Evolutionary conservation across 2,797 vertebrate species (phyloP), one percentile per base, ranked within the genome.

Genomic region (Tadarida brasiliensis): DNA sequence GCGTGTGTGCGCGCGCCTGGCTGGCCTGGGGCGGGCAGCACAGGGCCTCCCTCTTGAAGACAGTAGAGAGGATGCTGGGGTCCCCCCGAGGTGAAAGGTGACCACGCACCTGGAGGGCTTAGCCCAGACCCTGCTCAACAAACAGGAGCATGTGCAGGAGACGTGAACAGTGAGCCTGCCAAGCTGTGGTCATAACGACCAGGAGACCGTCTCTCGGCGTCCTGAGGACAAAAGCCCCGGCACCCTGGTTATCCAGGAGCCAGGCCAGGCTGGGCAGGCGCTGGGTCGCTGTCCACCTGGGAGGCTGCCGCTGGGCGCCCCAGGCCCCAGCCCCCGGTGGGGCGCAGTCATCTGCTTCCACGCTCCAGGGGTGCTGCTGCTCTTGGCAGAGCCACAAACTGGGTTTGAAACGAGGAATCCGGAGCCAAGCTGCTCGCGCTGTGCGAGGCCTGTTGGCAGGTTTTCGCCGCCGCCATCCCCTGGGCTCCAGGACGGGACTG

Each of bases 321-420:
- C 26, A 11, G 44, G 76, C 91, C 67, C 94, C 51, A 19, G 56
- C 83, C 86, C 4, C 11, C 33, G 54, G 47, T 19, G 1, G 44
- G 65, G 61, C 15, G 83, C 30, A 68, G 54, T 93, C 93, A 97
- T 87, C 81, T 0, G 44, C 95, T 97, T 91, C 95, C 78, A 54
- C 30, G 90, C 93, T 80, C 96, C 51, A 19, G 85, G 91, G 94
- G 78, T 56, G 30, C 26, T 85, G 20, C 87, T 73, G 91, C 95
- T 92, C 87, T 91, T 95, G 86, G 97, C 93, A 97, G 73, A 92
- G 67, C 81, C 91, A 56, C 94, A 96, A 92, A 97, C 70, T 96
- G 95, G 96, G 95, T 96, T 91, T 96, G 93, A 93, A 96, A 96
- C 94, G 84, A 95, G 35, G 83, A n/a, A 96, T 90, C 30, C 0